Conservation (phyloP, 1,140 invertebrate species). For the Mercenaria mercenaria region DNA sequence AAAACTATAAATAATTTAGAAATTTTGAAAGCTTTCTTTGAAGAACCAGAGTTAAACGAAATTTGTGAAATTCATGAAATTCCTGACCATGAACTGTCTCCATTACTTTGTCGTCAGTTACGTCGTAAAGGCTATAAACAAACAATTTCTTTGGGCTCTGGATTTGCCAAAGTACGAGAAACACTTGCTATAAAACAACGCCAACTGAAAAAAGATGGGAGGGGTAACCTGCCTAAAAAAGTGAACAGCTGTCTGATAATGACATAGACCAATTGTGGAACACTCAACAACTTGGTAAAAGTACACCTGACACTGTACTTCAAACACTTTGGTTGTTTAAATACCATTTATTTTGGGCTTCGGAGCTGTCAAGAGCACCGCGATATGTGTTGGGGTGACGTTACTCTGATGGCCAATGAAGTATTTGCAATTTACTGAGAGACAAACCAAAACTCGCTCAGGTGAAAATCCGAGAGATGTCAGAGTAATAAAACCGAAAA, state of each 20-base stretch:
- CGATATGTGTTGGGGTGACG: slow-evolving; percentile 32
- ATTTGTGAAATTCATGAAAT: background rate
- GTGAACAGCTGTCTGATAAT: background rate
- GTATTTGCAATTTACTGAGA: background rate
- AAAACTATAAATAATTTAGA: slow-evolving; percentile 9
- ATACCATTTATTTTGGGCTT: background rate
- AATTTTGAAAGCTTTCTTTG: background rate
- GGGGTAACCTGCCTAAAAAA: background rate
- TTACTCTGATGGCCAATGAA: background rate
- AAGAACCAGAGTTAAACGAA: background rate
- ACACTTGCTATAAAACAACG: background rate
- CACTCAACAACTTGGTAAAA: background rate
- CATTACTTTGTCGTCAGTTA: background rate
- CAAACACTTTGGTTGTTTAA: slow-evolving; percentile 17
- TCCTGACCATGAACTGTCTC: background rate
- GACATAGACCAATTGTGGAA: background rate
- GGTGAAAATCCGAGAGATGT: slow-evolving; percentile 7
- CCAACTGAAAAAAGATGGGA: too few species aligned
- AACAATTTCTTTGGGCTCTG: background rate
- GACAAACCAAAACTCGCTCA: background rate
- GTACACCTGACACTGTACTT: background rate
- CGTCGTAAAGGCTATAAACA: background rate
- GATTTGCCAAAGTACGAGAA: background rate
- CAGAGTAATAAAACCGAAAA: background rate
- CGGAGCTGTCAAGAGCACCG: background rate